phyloP scores from a whole-genome alignment of 2,797 vertebrate species.

The Esox masquinongy region DNA sequence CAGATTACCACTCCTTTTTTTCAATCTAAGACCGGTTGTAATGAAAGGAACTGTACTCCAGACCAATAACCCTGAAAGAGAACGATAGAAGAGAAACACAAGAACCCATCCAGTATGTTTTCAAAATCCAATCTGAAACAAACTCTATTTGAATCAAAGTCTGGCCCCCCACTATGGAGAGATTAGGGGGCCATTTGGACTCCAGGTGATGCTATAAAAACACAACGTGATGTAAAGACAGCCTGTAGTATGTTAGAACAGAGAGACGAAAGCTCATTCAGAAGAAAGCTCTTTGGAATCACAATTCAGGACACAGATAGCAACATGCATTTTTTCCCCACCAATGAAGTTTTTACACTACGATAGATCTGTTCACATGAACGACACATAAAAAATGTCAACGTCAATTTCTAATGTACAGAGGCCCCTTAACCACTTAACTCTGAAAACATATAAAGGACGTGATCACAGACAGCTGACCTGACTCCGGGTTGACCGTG shows the following conservation, averaged over 20 bases:
- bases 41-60: conserved; percentile 69
- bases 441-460: not conserved
- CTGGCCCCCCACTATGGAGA: not conserved
- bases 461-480: not conserved
- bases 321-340: too few species aligned
- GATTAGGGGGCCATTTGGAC: not conserved
- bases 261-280: too few species aligned
- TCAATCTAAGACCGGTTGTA: conserved; percentile 65
- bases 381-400: too few species aligned
- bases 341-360: too few species aligned
- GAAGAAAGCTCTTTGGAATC: too few species aligned
- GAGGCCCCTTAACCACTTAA: too few species aligned
- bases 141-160: conserved; percentile 5
- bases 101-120: conserved; percentile 44
- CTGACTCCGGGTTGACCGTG: conserved; percentile 58
- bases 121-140: conserved; percentile 57
- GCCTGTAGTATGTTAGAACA: too few species aligned
- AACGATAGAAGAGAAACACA: conserved; percentile 29
- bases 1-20: conserved; percentile 72
- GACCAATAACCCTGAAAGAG: conserved; percentile 66
- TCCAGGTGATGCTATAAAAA: not conserved
- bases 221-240: too few species aligned
- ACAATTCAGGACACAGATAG: too few species aligned
- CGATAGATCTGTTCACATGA: too few species aligned
- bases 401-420: too few species aligned